Base-by-base conservation (phyloP, 2,888 invertebrate species). In the Leistus spinibarbis region DNA sequence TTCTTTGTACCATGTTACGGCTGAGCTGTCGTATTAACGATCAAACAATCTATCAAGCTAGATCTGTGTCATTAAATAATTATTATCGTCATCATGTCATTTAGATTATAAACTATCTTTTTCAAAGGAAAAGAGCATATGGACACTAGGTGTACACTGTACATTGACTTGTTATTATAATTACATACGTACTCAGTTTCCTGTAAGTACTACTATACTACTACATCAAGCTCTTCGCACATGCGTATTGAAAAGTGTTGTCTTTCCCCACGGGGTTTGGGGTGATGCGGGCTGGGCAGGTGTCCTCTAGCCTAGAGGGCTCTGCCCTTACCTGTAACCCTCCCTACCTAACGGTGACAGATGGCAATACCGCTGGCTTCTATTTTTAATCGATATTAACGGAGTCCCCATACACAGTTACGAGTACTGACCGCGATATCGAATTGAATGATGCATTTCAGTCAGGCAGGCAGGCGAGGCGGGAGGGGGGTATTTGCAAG, bases 251-350 rank as follows among this genome's bases (percentile, higher is more conserved):
- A 24, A 24, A 64, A 23, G 27, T 64, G 13, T 27, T 27, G 64
- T 20, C 23, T 64, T 17, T 24, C 23, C n/a, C 19, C 20, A 23
- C 24, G 24, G 23, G 17, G 64, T 23, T 16, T 27, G 23, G 64
- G 64, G 64, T 27, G 24, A 83, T 82, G 81, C 82, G 82, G 82
- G 82, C 80, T 60, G 78, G 82, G 83, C 82, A 82, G 82, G 82
- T 82, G 83, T 82, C 81, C 80, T 78, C 71, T 77, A 78, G 79
- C 79, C 80, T 20, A 64, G 27, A 23, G 64, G 64, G 64, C 64
- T 64, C 64, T 64, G 64, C 81, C 81, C 80, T 79, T 78, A 78
- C 77, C 68, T 69, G 78, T 81, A 81, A 81, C 76, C 77, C 77
- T 77, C 78, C 77, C 76, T 54, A 24, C 57, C 27, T 40, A 54